A percentile compares a stretch with the other conserved stretches of the same genome.
These are phyloP conservation scores for Hydrozoanthus gracilis DNA, from an alignment of 92 coral and sea anemone genomes.

Conservation along the genomic window DNA sequence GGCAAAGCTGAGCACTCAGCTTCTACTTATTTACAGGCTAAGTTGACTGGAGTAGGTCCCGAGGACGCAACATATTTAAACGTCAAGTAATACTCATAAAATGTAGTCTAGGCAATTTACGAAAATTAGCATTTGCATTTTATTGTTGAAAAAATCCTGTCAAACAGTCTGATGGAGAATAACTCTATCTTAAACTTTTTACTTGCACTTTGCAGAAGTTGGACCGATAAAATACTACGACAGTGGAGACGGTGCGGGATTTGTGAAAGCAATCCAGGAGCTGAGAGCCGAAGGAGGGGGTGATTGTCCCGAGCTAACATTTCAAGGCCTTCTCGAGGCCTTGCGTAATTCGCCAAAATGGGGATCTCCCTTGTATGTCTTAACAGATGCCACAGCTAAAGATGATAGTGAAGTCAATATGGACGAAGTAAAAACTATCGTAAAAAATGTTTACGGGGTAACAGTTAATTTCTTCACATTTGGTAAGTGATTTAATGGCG, in stretches of 20 bases:
- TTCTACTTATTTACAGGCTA: too few species aligned
- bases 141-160: background rate
- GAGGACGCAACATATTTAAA: too few species aligned
- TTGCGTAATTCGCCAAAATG: conserved; percentile 65
- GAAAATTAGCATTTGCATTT: background rate
- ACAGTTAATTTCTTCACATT: conserved; percentile 72
- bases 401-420: conserved; percentile 74
- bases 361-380: conserved; percentile 94
- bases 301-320: conserved; percentile 82
- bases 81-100: too few species aligned
- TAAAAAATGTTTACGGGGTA: conserved; percentile 44
- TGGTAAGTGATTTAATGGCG: background rate
- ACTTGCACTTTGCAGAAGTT: conserved; percentile 7
- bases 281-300: conserved; percentile 79
- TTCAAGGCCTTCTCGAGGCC: conserved; percentile 79
- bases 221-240: conserved; percentile 59
- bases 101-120: background rate
- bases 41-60: too few species aligned
- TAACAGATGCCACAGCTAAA: conserved; percentile 92
- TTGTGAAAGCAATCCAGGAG: conserved; percentile 66
- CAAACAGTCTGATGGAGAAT: background rate
- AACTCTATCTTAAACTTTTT: background rate
- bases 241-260: conserved; percentile 51
- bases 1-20: too few species aligned
- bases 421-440: conserved; percentile 55